Evolutionary conservation across 92 coral and sea anemone genomes (phyloP).

Genomic region (Actinostola sp.): DNA sequence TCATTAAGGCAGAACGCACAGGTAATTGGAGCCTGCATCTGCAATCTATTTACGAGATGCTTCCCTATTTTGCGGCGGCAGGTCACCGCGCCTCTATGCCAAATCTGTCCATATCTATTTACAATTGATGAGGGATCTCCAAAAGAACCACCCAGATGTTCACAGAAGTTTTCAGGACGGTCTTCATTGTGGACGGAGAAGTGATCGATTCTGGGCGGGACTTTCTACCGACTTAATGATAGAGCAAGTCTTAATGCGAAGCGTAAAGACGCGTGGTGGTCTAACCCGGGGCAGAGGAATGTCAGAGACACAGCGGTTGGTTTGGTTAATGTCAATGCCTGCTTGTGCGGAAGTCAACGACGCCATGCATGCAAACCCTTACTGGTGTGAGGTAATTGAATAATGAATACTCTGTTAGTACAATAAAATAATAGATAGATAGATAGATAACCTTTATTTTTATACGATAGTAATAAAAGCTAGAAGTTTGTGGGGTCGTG

Average conservation of each 20-base stretch:
- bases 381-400: not conserved
- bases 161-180: constrained; percentile 9
- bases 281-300: constrained; percentile 35
- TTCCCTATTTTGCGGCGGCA: constrained; percentile 50
- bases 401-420: too few relatives aligned
- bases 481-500: too few relatives aligned
- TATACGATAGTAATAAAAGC: too few relatives aligned
- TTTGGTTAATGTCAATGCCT: too few relatives aligned
- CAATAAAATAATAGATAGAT: too few relatives aligned
- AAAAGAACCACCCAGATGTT: constrained; percentile 12
- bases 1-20: constrained; percentile 46
- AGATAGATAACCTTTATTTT: too few relatives aligned
- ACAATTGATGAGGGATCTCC: constrained; percentile 15
- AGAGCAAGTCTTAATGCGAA: too few relatives aligned
- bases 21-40: constrained; percentile 55
- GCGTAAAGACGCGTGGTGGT: constrained; percentile 33
- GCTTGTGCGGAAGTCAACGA: constrained; percentile 18
- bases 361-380: constrained; percentile 18
- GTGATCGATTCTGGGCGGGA: constrained; percentile 60
- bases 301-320: too few relatives aligned
- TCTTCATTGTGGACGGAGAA: constrained; percentile 46
- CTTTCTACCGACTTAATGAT: too few relatives aligned
- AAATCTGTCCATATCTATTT: constrained; percentile 9
- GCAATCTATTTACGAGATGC: constrained; percentile 33
- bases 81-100: constrained; percentile 38